phyloP scores from a whole-genome alignment of 2,113 vertebrate species.

The Notothenia rossii region DNA sequence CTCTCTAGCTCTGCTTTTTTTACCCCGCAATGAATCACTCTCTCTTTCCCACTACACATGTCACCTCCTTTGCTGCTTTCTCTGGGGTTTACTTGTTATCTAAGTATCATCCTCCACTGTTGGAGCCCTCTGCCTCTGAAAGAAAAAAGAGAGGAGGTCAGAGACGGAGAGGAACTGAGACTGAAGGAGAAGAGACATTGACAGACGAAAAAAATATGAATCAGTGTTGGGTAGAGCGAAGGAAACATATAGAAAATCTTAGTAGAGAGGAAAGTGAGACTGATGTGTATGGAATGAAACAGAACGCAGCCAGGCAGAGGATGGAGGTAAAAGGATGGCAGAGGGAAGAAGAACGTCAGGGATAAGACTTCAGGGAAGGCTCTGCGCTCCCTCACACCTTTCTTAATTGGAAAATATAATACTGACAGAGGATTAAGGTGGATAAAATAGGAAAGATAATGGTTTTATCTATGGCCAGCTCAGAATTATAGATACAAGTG shows the following conservation, averaged over 20 bases:
- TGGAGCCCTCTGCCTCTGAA: constrained; percentile 21
- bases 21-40: constrained; percentile 39
- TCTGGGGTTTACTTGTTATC: constrained; percentile 61
- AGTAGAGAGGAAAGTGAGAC: constrained; percentile 39
- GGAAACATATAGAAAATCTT: constrained; percentile 30
- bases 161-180: constrained; percentile 27
- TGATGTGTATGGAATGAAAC: constrained; percentile 26
- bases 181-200: constrained; percentile 4
- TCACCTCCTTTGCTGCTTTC: constrained; percentile 43
- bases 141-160: constrained; percentile 7
- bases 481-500: constrained; percentile 59
- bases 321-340: constrained; percentile 30
- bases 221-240: constrained; percentile 28
- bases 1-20: constrained; percentile 45
- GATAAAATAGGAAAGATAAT: constrained; percentile 69
- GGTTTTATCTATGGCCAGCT: constrained; percentile 66
- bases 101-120: constrained; percentile 51
- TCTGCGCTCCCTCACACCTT: constrained; percentile 48
- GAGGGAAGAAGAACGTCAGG: constrained; percentile 36
- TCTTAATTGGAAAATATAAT: constrained; percentile 75
- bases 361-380: constrained; percentile 38
- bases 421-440: constrained; percentile 67
- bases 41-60: constrained; percentile 27
- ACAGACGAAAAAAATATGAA: constrained; percentile 24
- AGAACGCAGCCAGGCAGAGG: constrained; percentile 11